Evolutionary conservation across 2,888 invertebrate genomes (phyloP).

Genomic region (Spatulosminthurus flaviceps): DNA sequence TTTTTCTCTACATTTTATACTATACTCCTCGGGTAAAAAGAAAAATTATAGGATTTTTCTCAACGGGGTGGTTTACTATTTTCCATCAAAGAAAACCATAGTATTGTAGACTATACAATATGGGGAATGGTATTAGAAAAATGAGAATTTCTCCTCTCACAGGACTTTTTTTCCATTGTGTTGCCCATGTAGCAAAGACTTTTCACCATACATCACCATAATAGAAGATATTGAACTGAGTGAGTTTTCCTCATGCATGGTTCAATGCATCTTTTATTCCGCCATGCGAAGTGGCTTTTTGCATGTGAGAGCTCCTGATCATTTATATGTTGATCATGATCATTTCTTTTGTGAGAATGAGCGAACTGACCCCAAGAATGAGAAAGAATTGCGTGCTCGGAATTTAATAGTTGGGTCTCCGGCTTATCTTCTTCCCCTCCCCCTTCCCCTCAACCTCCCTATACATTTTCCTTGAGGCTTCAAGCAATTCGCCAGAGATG

Average conservation of each 20-base stretch:
- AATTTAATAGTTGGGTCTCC: conserved; percentile 11
- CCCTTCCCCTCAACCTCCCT: not conserved
- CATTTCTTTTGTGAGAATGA: conserved; percentile 42
- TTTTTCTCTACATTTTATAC: too few species aligned
- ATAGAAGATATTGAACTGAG: not conserved
- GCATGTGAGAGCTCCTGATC: conserved; percentile 24
- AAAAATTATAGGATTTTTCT: too few species aligned
- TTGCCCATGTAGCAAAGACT: not conserved
- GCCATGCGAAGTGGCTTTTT: not conserved
- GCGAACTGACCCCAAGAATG: conserved; percentile 36
- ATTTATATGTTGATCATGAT: conserved; percentile 40
- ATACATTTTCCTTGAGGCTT: not conserved
- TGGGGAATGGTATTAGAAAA: too few species aligned
- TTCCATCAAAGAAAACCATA: too few species aligned
- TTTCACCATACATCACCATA: conserved; percentile 11
- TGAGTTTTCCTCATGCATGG: not conserved
- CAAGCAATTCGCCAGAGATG: too few species aligned
- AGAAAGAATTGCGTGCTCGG: conserved; percentile 34
- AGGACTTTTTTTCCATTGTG: too few species aligned
- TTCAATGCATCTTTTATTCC: conserved; percentile 5
- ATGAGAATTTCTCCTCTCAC: too few species aligned
- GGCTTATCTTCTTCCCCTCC: not conserved
- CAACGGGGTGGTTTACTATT: too few species aligned
- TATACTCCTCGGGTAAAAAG: too few species aligned
- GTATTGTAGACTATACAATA: too few species aligned